A percentile compares a stretch with the other conserved stretches of the same genome.
phyloP scores from a whole-genome alignment of 2,113 vertebrate species.

The Pholis gunnellus region DNA sequence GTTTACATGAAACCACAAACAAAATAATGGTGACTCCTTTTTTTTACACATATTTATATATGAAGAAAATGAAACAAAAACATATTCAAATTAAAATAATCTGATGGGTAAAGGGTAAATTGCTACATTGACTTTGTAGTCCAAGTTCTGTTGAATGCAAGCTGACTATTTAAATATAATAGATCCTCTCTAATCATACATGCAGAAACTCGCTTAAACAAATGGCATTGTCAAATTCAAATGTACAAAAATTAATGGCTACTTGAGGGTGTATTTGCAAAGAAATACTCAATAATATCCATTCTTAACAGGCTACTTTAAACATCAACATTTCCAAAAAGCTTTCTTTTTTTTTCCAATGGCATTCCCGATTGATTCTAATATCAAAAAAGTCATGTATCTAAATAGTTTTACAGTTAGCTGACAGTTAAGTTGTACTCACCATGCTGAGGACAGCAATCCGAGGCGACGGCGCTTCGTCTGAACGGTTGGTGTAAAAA shows the following conservation, averaged over 20 bases:
- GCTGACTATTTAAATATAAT: not conserved
- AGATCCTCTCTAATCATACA: not conserved
- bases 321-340: not conserved
- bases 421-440: conserved; percentile 64
- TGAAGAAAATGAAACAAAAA: conserved; percentile 23
- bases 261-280: not conserved
- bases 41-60: not conserved
- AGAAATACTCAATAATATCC: not conserved
- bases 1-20: conserved; percentile 39
- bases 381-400: not conserved
- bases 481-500: not conserved
- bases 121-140: not conserved
- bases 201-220: not conserved
- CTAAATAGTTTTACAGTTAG: not conserved
- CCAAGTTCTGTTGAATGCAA: not conserved
- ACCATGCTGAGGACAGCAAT: conserved; percentile 73
- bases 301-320: not conserved
- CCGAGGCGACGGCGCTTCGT: conserved; percentile 19
- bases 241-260: not conserved
- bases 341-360: no score
- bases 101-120: not conserved
- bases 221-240: not conserved
- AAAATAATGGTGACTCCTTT: not conserved
- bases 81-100: not conserved
- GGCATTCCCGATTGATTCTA: not conserved